phyloP scores from a whole-genome alignment of 1,140 invertebrate species.

The Cydia splendana region DNA sequence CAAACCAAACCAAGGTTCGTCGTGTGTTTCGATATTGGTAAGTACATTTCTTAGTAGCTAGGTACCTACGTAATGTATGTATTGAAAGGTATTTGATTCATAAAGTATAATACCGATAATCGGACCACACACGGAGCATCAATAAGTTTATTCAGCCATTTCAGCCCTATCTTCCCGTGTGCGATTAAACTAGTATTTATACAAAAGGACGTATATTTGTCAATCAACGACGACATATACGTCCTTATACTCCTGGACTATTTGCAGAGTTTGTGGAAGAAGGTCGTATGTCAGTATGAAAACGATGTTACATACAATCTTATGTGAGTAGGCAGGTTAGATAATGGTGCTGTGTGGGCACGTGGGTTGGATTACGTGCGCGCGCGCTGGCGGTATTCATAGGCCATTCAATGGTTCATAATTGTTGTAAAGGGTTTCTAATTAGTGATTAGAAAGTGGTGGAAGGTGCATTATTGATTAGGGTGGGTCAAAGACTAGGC shows the following conservation, averaged over 20 bases:
- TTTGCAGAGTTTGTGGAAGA: background rate
- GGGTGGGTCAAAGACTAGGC: background rate
- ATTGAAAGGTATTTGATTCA: background rate
- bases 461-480: background rate
- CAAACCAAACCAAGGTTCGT: no score
- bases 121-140: slow-evolving; percentile 13
- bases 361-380: slow-evolving; percentile 19
- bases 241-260: background rate
- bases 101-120: slow-evolving; percentile 2
- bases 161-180: background rate
- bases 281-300: background rate
- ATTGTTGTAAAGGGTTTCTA: background rate
- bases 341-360: slow-evolving; percentile 28
- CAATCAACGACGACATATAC: background rate
- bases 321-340: background rate
- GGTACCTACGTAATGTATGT: background rate
- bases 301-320: background rate
- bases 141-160: slow-evolving; percentile 19
- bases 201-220: background rate
- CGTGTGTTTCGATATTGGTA: background rate
- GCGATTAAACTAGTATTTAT: background rate
- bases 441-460: background rate
- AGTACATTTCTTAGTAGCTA: background rate
- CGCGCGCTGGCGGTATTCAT: slow-evolving; percentile 16
- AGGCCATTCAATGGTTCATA: background rate